Base-by-base conservation (phyloP, 2,888 invertebrate species). In the Lottia scabra region DNA sequence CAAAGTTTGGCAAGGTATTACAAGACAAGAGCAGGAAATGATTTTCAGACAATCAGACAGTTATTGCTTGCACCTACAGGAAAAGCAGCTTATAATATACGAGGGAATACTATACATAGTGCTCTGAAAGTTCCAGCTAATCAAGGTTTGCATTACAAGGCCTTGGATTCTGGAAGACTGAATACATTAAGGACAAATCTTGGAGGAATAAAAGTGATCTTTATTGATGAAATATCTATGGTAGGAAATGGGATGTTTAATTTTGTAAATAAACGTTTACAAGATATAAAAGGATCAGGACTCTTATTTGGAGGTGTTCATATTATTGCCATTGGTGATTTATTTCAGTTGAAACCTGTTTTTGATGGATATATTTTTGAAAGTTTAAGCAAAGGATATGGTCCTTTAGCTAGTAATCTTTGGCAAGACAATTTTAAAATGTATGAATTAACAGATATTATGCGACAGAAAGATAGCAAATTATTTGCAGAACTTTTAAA, bases 211-310 rank as follows among this genome's bases (percentile, higher is more conserved):
- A 65, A 70, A 66, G 62, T 75, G 43, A 44, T 79, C 16, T 64
- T 79, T n/a, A 75, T 77, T 23, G 78, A 80, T 74, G 80, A 80
- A 71, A 73, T 80, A 27, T 78, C 76, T 8, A 79, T 78, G 78
- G 78, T 78, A 43, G 78, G 79, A 15, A 56, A 19, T 23, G 30
- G 30, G 15, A 74, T 77, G 74, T 67, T 79, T 2, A 68, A 73
- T 65, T 70, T 45, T 65, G 62, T 79, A 10, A 48, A 75, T 46
- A 67, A 68, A 26, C 56, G 78, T 46, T 48, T 78, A n/a, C 45
- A 66, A 48, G 75, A 78, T 62, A n/a, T 79, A 4, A 75, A 72
- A 68, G 65, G 65, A 63, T 23, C 23, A 43, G 66, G n/a, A n/a
- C 56, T 70, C 27, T 63, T 65, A 4, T 30, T 30, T 30, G 30